Base-by-base conservation (phyloP, 2,113 vertebrate species). In the Cochlearius cochlearius region DNA sequence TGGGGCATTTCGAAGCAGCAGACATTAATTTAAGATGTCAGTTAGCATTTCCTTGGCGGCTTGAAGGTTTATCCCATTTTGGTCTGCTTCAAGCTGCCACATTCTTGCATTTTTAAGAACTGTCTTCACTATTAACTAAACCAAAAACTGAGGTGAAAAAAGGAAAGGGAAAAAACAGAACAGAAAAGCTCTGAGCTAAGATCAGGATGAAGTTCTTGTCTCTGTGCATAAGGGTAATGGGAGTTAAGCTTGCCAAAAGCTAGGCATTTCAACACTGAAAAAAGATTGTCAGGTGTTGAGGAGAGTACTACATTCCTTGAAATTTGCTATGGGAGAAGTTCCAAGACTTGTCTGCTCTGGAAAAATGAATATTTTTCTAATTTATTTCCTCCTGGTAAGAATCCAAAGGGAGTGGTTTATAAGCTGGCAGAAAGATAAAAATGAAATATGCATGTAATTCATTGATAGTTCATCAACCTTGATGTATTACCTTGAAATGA, bases 301-400 rank as follows among this genome's bases (percentile, higher is more conserved):
- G 23, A 74, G n/a, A 89, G 18, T 53, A 84, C 11, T 81, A 63
- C 34, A 64, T 59, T 91, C 62, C 55, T 94, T 25, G 29, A 63
- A 84, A 71, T 92, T 72, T 71, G 22, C 12, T 59, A 4, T 56
- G 38, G 77, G 59, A 92, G 30, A 92, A 59, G 30, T 78, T 94
- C 73, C 56, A 91, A 96, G 66, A 72, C 59, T 60, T 89, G 72
- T 84, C 50, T 83, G 14, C 23, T 90, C 34, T 84, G 89, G 30
- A 81, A 92, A 77, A 96, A 67, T 22, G 5, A 86, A 10, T 79
- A 22, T 66, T 94, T 90, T 90, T 73, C 49, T 62, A 53, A 59
- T 90, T 93, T 90, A 73, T 83, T 94, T 94, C 32, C 29, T 79
- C 27, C 12, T 76, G 43, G 55, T 59, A 94, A 94, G 87, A 94